These are phyloP conservation scores for Pristionchus arcanus DNA, from an alignment of 2,888 invertebrate species.

Conservation along the genomic window DNA sequence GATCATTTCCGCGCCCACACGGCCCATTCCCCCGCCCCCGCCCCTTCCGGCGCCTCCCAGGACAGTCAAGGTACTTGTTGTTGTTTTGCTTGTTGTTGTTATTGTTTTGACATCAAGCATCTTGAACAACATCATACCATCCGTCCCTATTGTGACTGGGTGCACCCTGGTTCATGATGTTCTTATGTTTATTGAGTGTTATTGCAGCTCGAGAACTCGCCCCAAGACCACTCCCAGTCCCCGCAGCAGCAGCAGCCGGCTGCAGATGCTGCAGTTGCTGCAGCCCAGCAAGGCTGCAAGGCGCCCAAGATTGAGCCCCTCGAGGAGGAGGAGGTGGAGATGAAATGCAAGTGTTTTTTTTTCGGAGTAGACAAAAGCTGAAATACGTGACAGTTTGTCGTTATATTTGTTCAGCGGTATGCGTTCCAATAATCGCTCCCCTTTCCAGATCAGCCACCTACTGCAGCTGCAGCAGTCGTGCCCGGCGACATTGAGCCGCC, in stretches of 20 bases:
- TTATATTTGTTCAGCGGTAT: too few relatives aligned
- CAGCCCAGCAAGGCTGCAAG: neutral
- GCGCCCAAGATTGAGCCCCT: neutral
- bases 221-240: neutral
- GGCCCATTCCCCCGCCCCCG: slow-evolving; percentile 2
- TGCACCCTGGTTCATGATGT: neutral
- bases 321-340: slow-evolving; percentile 1
- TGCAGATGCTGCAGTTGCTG: neutral
- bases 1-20: neutral
- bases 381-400: too few relatives aligned
- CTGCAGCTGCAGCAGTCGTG: neutral
- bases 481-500: neutral
- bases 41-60: neutral
- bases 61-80: slow-evolving; percentile 23
- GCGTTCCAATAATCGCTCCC: too few relatives aligned
- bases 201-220: neutral
- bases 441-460: too few relatives aligned
- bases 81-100: neutral
- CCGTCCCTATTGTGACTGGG: too few relatives aligned
- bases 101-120: neutral
- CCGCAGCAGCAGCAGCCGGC: neutral
- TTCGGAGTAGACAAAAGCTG: too few relatives aligned
- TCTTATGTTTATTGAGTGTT: neutral
- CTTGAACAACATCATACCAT: neutral
- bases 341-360: neutral